phyloP scores from a whole-genome alignment of 2,888 invertebrate species.

The Scelioninae gen. 2 region DNA sequence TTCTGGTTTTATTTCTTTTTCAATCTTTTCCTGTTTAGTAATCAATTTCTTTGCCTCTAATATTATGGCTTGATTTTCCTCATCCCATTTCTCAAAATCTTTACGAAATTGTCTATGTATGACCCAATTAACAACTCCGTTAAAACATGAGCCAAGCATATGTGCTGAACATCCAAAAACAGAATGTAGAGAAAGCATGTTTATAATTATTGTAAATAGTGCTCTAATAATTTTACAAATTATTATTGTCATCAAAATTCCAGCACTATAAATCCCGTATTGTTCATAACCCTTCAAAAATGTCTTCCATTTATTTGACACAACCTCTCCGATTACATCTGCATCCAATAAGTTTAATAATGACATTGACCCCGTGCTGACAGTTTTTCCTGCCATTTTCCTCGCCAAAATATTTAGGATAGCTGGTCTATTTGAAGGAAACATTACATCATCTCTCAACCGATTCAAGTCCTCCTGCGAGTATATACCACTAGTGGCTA shows the following conservation, averaged over 20 bases:
- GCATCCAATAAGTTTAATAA: conserved; percentile 3
- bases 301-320: neutral
- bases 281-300: conserved; percentile 2
- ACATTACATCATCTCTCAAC: conserved; percentile 7
- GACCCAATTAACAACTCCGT: neutral
- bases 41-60: too few species aligned
- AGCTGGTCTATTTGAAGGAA: conserved; percentile 1
- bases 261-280: conserved; percentile 7
- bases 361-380: neutral
- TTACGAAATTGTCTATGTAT: neutral
- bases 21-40: too few species aligned
- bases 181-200: conserved; percentile 1
- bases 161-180: neutral
- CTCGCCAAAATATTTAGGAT: conserved; percentile 2
- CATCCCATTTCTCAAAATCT: neutral
- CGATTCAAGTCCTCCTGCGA: neutral
- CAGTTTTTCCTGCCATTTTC: neutral
- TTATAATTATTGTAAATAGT: neutral
- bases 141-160: conserved; percentile 2
- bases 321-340: neutral
- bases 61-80: too few species aligned
- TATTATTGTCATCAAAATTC: neutral
- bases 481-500: conserved; percentile 17
- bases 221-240: neutral
- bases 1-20: too few species aligned